A percentile compares a stretch with the other conserved stretches of the same genome.
These are phyloP conservation scores for Ophiothrix spiculata DNA, from an alignment of 35 echinoderm and acorn worm genomes.

Conservation along the genomic window DNA sequence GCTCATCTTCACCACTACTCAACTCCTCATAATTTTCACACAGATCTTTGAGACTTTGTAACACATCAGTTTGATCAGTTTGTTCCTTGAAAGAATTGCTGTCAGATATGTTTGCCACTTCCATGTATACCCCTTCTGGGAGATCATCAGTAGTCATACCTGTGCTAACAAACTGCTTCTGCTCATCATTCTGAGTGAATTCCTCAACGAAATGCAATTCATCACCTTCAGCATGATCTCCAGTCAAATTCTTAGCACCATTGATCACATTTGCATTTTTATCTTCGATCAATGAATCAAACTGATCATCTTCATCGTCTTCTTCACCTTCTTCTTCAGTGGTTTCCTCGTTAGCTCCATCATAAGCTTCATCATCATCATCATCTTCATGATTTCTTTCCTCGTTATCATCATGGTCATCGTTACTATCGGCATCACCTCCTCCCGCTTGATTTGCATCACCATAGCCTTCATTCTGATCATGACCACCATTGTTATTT, in stretches of 20 bases:
- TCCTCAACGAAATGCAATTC: too few relatives aligned
- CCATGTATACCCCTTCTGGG: too few relatives aligned
- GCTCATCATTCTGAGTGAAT: too few relatives aligned
- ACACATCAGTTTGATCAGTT: background rate
- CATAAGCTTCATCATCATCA: background rate
- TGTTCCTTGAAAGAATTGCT: too few relatives aligned
- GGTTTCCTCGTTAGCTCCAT: background rate
- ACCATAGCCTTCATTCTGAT: background rate
- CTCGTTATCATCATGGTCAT: background rate
- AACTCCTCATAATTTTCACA: conserved; percentile 6
- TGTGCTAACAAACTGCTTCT: too few relatives aligned
- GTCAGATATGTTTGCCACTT: too few relatives aligned
- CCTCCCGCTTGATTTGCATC: too few relatives aligned
- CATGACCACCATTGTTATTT: background rate
- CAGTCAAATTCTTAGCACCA: too few relatives aligned
- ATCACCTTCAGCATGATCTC: too few relatives aligned
- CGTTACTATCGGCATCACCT: background rate
- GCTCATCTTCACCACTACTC: background rate
- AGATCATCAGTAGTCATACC: background rate
- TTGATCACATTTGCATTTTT: too few relatives aligned
- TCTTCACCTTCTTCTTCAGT: background rate
- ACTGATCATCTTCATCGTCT: background rate
- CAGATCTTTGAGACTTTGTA: background rate
- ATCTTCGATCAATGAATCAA: too few relatives aligned
- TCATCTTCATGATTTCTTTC: background rate